These are phyloP conservation scores for Morone chrysops DNA, from an alignment of 2,113 vertebrate genomes.

Conservation along the genomic window DNA sequence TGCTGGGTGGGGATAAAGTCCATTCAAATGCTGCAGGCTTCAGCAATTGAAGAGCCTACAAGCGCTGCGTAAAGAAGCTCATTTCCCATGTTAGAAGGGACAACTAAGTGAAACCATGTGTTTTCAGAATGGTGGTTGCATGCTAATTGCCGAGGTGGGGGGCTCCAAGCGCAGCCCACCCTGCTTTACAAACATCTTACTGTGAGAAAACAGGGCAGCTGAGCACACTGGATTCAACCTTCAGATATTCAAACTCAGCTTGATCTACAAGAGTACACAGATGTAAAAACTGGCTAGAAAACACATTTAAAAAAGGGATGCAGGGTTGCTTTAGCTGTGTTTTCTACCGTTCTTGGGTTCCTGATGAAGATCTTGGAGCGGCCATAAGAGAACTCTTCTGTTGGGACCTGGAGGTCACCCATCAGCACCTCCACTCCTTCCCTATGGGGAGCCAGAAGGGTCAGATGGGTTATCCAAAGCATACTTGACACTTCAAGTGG, in stretches of 20 bases:
- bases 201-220: constrained; percentile 67
- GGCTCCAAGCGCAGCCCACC: constrained; percentile 64
- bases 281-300: constrained; percentile 16
- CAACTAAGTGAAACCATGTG: constrained; percentile 83
- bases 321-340: background rate
- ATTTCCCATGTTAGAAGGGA: constrained; percentile 79
- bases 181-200: constrained; percentile 68
- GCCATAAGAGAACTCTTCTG: constrained; percentile 93
- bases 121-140: constrained; percentile 64
- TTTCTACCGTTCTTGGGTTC: constrained; percentile 94
- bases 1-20: constrained; percentile 32
- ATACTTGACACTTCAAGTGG: background rate
- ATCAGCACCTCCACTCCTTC: constrained; percentile 94
- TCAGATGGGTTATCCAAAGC: constrained; percentile 12
- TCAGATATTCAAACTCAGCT: constrained; percentile 29
- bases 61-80: constrained; percentile 50
- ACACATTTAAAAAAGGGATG: background rate
- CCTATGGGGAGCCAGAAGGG: constrained; percentile 78
- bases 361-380: constrained; percentile 99
- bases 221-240: constrained; percentile 37
- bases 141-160: constrained; percentile 74
- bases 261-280: background rate
- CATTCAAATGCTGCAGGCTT: constrained; percentile 49
- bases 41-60: constrained; percentile 27
- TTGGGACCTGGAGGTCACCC: constrained; percentile 87